Percentiles rank a stretch among this genome's conserved stretches.
phyloP scores from a whole-genome alignment of 1,140 invertebrate species.

The Leptinotarsa defecta region DNA sequence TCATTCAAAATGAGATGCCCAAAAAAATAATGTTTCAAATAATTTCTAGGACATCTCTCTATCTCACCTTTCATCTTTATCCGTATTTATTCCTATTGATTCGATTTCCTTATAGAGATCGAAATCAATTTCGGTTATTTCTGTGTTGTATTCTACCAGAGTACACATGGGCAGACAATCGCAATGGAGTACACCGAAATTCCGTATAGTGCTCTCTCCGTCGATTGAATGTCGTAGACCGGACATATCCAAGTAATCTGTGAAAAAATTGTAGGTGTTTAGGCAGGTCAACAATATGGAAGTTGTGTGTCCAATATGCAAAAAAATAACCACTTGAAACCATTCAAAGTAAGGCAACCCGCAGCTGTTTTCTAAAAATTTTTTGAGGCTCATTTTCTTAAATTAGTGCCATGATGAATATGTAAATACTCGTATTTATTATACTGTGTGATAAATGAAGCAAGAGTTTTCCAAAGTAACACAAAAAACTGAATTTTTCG shows the following conservation, averaged over 20 bases:
- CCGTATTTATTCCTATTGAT: slow-evolving; percentile 23
- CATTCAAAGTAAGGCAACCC: too few relatives aligned
- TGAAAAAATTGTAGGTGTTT: background rate
- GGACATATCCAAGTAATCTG: slow-evolving; percentile 15
- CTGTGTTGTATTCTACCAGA: slow-evolving; percentile 36
- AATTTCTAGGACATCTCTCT: too few relatives aligned
- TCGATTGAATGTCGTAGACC: slow-evolving; percentile 1
- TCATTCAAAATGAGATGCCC: too few relatives aligned
- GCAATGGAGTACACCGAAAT: slow-evolving; percentile 22
- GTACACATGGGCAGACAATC: slow-evolving; percentile 39
- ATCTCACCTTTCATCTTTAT: slow-evolving; percentile 3
- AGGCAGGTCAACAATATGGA: background rate
- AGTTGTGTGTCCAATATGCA: background rate
- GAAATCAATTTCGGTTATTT: slow-evolving; percentile 42
- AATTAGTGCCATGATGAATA: too few relatives aligned
- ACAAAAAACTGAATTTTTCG: too few relatives aligned
- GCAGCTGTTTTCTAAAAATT: too few relatives aligned
- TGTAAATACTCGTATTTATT: too few relatives aligned
- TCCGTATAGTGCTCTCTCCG: background rate
- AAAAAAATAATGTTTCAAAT: too few relatives aligned
- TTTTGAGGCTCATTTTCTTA: too few relatives aligned
- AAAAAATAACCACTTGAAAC: too few relatives aligned
- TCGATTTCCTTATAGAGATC: slow-evolving; percentile 37
- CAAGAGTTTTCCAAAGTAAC: too few relatives aligned
- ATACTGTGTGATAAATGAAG: too few relatives aligned